Evolutionary conservation across 2,888 invertebrate genomes (phyloP), one percentile per base, ranked within the genome.

Genomic region (Sinotaia quadrata): DNA sequence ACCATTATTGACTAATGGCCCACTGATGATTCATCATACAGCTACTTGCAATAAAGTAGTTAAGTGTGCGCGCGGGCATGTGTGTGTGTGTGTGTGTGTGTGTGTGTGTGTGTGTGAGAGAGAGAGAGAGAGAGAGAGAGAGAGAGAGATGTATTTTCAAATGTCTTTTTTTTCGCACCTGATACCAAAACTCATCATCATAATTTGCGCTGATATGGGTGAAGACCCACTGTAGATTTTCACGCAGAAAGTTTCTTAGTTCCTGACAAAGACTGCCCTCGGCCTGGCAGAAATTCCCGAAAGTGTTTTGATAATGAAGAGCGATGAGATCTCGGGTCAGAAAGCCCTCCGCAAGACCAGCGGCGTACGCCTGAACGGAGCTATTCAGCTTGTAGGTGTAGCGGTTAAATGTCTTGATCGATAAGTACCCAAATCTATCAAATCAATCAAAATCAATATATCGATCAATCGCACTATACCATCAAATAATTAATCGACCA

Each of bases 311-410:
- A 91, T 94, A 93, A 83, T 94, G 93, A 80, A 92, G 92, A 85
- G 93, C 92, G 77, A 95, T 94, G 65, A 94, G 90, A 73, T 92
- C 92, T n/a, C 75, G 68, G 8, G 95, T 94, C 4, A 95, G 87
- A 29, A 92, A 92, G 0, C 95, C 96, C 87, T 96, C 96, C 0
- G 94, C 91, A 51, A 94, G 90, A 8, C 96, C 96, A 2, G 95
- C 95, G 1, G 94, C 93, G 86, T 93, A 94, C 0, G 95, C 95
- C 89, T 96, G 95, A 49, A 93, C 91, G 34, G 67, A 67, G 57
- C 61, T 61, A 41, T 70, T 70, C 18, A 62, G 51, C 29, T 21
- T 8, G 24, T 51, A 36, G 18, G 37, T 36, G 34, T 62, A 58
- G 58, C 41, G 24, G 37, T 58, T 58, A 24, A 58, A 37, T 37